Percentiles rank a stretch among this genome's conserved stretches.
phyloP scores from a whole-genome alignment of 2,888 invertebrate species.

The Dicyrtoma fusca region DNA sequence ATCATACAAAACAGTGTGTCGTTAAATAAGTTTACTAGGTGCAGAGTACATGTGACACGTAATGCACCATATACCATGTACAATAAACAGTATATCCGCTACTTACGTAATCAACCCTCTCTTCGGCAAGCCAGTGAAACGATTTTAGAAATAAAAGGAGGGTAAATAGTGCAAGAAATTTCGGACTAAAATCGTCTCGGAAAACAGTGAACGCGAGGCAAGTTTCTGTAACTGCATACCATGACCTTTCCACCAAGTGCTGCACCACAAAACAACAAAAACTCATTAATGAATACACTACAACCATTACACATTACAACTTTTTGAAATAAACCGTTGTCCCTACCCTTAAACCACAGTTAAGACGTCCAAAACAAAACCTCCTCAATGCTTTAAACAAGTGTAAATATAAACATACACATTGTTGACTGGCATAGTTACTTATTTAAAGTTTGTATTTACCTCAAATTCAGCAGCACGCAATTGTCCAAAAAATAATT shows the following conservation, averaged over 20 bases:
- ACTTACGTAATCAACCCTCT: conserved; percentile 97
- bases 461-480: conserved; percentile 96
- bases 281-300: too few relatives aligned
- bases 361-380: too few relatives aligned
- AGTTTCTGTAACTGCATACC: conserved; percentile 99
- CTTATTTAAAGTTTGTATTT: too few relatives aligned
- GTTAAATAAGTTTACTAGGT: too few relatives aligned
- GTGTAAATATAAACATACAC: too few relatives aligned
- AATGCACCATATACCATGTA: too few relatives aligned
- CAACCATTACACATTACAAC: too few relatives aligned
- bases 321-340: too few relatives aligned
- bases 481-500: conserved; percentile 93
- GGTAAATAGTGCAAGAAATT: conserved; percentile 97
- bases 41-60: too few relatives aligned
- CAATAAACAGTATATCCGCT: conserved; percentile 41
- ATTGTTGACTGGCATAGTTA: too few relatives aligned
- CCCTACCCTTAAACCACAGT: too few relatives aligned
- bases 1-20: not conserved
- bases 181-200: conserved; percentile 97
- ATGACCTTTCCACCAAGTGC: conserved; percentile 96
- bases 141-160: conserved; percentile 94
- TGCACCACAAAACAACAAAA: conserved; percentile 65
- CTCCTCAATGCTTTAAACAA: too few relatives aligned
- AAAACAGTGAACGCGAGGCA: conserved; percentile 99
- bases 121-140: conserved; percentile 99